Percentiles rank a stretch among this genome's conserved stretches.
phyloP scores from a whole-genome alignment of 2,888 invertebrate genomes.

The Phymatocera aterrima region DNA sequence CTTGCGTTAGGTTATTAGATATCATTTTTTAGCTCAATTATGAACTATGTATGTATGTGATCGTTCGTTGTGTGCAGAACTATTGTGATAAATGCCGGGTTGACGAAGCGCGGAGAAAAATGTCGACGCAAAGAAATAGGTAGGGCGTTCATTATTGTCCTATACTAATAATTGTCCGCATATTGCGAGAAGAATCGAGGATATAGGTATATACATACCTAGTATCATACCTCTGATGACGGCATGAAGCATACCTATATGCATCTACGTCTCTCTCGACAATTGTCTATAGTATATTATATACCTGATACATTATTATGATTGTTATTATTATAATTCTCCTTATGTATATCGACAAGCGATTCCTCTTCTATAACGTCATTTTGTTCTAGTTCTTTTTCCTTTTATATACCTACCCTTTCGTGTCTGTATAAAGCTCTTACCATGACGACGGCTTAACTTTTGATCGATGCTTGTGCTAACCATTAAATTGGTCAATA shows the following conservation, averaged over 20 bases:
- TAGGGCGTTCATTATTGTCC: background rate
- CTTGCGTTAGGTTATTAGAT: background rate
- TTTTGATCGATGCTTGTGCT: conserved; percentile 39
- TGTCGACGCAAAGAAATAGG: background rate
- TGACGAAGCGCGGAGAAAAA: conserved; percentile 20
- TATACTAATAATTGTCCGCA: too few species aligned
- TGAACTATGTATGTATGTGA: background rate
- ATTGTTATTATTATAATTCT: too few species aligned
- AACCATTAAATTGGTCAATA: conserved; percentile 30
- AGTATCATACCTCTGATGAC: too few species aligned
- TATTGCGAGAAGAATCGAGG: too few species aligned
- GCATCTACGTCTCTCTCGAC: background rate
- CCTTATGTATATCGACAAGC: background rate
- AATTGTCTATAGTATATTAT: background rate
- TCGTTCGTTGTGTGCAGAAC: background rate
- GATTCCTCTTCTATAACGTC: too few species aligned
- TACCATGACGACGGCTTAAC: conserved; percentile 17
- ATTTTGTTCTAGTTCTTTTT: too few species aligned
- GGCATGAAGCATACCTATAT: background rate
- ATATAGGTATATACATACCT: too few species aligned
- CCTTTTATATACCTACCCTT: background rate
- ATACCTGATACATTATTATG: background rate
- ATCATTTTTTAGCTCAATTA: background rate
- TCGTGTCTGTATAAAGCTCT: background rate
- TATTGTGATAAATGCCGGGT: background rate